Evolutionary conservation across 92 coral and sea anemone species (phyloP), one percentile per base, ranked within the genome.

Genomic region (Umimayanthus chanpuru): DNA sequence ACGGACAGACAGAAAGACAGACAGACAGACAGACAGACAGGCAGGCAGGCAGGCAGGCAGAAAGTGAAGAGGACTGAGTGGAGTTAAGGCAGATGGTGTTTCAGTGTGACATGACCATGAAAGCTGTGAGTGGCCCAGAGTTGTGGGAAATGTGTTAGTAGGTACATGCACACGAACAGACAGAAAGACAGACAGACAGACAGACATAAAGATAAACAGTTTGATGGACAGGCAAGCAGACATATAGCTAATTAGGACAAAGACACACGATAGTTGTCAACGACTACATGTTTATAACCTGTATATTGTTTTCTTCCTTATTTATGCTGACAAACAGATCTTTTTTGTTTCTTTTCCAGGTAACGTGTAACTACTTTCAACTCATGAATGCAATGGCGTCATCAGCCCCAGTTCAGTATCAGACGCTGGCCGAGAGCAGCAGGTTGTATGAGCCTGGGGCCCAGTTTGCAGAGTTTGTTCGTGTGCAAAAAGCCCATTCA

Each of bases 91-190:
- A 97, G 79, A 89, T 95, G 90, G 91, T 95, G 23, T 94, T 95
- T 80, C 98, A 97, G 83, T 97, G 99, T 80, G 99, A 97, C 87
- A 89, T 89, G 91, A 97, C 99, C 56, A 95, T 97, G 96, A 97
- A 96, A 91, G 98, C 99, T 85, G 99, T 97, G 84, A 83, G 99
- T 73, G 75, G 6, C 6, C 68, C 68, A 61, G 68, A 61, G 26
- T 23, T 61, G 21, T 6, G 4, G 26, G 68, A 61, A 61, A 6
- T 67, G 58, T 53, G 58, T 2, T 23, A 18, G 9, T 4, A 67
- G 32, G 12, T 26, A 71, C 36, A 71, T 5, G 0, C 40, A 28
- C 40, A 71, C n/a, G n/a, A 40, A 71, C 9, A 53, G 58, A 53
- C 58, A 71, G 50, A 47, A 11, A 47, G 50, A 43, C 49, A 43